These are phyloP conservation scores for Carapus acus DNA, from an alignment of 2,797 vertebrate species.

Conservation along the genomic window DNA sequence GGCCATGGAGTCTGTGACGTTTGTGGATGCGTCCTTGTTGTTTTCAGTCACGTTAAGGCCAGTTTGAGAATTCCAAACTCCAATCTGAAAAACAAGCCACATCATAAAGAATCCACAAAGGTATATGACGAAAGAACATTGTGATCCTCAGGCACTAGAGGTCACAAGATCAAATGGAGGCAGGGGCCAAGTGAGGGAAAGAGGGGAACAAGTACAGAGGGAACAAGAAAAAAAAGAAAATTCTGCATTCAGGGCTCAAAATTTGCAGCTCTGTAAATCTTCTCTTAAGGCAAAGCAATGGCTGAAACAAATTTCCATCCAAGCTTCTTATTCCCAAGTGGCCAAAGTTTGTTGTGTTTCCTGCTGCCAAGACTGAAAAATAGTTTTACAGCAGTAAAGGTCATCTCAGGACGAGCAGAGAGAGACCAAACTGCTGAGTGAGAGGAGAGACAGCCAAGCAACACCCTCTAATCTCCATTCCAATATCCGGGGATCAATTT, in stretches of 20 bases:
- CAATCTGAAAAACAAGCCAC: conserved; percentile 74
- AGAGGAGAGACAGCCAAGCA: no score
- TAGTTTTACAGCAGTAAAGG: not conserved
- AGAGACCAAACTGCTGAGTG: no score
- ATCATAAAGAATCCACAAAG: conserved; percentile 10
- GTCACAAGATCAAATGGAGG: conserved; percentile 2
- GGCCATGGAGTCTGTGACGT: conserved; percentile 88
- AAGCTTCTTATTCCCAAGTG: not conserved
- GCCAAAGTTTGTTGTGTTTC: not conserved
- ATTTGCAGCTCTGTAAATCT: not conserved
- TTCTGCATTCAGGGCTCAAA: not conserved
- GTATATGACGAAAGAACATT: not conserved
- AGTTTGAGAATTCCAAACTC: conserved; percentile 92
- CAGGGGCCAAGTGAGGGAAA: conserved; percentile 15
- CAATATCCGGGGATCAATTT: no score
- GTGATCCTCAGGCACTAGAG: not conserved
- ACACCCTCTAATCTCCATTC: no score
- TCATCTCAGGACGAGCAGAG: not conserved
- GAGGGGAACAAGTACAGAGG: not conserved
- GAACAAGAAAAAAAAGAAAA: no score
- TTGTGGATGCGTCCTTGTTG: conserved; percentile 81
- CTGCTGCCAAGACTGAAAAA: not conserved
- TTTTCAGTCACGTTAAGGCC: conserved; percentile 93
- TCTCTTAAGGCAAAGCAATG: not conserved
- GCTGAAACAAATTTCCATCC: not conserved